phyloP scores from a whole-genome alignment of 2,888 invertebrate species.

The Crocallis elinguaria region DNA sequence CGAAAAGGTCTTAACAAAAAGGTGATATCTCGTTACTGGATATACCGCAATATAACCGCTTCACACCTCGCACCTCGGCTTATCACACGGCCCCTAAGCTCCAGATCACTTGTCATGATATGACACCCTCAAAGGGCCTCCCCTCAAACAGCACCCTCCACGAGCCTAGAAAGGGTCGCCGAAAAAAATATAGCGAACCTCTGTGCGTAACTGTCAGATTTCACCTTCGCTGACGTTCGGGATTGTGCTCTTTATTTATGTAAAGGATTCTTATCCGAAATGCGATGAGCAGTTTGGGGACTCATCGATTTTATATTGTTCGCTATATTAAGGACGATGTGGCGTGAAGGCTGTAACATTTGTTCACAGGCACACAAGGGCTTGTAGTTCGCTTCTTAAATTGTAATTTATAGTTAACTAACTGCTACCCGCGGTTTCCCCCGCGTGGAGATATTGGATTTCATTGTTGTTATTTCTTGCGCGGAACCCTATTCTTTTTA shows the following conservation, averaged over 20 bases:
- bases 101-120: constrained; percentile 42
- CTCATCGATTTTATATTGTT: constrained; percentile 3
- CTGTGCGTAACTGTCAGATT: constrained; percentile 28
- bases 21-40: neutral
- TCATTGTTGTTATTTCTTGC: no score
- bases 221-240: constrained; percentile 22
- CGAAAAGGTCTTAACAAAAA: constrained; percentile 6
- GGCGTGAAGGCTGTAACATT: no score
- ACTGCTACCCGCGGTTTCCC: no score
- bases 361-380: no score
- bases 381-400: no score
- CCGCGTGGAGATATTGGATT: no score
- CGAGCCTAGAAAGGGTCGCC: constrained; percentile 28
- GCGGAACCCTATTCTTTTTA: no score
- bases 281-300: constrained; percentile 11
- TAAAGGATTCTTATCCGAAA: constrained; percentile 19
- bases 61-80: constrained; percentile 15
- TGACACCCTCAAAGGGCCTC: constrained; percentile 33
- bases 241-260: constrained; percentile 24
- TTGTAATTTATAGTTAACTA: no score
- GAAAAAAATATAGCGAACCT: constrained; percentile 30
- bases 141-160: constrained; percentile 26
- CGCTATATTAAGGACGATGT: neutral
- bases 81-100: constrained; percentile 29
- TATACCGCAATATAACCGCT: constrained; percentile 11